A percentile compares a stretch with the other conserved stretches of the same genome.
phyloP scores from a whole-genome alignment of 2,797 vertebrate species.

The Sibirionetta formosa region DNA sequence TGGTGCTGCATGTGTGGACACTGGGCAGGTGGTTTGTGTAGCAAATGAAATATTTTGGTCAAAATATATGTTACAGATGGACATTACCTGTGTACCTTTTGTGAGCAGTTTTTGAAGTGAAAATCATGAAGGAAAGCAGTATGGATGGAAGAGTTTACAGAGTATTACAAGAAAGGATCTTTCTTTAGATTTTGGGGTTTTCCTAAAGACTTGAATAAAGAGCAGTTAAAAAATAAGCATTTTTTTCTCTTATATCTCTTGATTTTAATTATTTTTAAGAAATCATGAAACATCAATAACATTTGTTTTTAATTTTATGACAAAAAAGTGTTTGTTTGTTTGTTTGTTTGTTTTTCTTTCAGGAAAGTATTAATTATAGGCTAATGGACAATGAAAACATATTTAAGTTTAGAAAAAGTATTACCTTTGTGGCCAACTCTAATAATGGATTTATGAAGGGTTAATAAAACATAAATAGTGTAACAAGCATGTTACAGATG shows the following conservation, averaged over 20 bases:
- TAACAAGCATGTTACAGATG: neutral
- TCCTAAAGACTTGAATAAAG: neutral
- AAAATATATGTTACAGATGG: neutral
- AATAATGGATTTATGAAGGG: neutral
- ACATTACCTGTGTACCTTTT: neutral
- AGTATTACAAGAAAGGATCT: neutral
- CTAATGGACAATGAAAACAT: neutral
- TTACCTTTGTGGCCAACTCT: neutral
- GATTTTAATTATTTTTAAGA: neutral
- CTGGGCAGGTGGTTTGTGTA: neutral
- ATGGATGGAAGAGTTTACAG: neutral
- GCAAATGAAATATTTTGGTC: neutral
- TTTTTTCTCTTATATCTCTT: neutral
- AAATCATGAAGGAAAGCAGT: neutral
- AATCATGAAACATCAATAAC: neutral
- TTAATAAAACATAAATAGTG: neutral
- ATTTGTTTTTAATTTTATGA: neutral
- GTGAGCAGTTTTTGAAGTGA: neutral
- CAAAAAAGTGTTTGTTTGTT: neutral
- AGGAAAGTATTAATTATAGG: neutral
- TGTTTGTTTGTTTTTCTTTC: neutral
- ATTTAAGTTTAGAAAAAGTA: rapidly evolving
- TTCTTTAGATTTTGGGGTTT: neutral
- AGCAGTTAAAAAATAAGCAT: neutral
- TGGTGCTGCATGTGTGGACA: neutral